Base-by-base conservation (phyloP, 2,797 vertebrate species). In the Protosalanx chinensis region DNA sequence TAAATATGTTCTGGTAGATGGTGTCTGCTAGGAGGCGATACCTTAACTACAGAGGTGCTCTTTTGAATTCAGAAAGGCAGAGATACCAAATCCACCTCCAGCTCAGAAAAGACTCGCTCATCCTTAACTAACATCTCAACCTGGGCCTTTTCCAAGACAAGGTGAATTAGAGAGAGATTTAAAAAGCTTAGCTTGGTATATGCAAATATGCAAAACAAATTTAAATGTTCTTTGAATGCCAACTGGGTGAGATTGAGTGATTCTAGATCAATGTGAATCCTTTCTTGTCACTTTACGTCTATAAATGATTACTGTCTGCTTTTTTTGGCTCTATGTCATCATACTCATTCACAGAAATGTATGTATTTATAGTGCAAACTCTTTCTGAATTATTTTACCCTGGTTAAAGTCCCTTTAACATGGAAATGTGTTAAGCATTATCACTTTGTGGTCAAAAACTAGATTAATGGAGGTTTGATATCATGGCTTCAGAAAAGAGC, bases 141-240 rank as follows among this genome's bases (percentile, higher is more conserved):
- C 69, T 78, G 70, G 58, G 62, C 33, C 64, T n/a, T 79, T 76
- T 81, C 18, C 70, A 71, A 59, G 12, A 72, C 41, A 33, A 53
- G 70, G 56, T 46, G 71, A 83, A 81, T 76, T 71, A 68, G 68
- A 46, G 41, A 68, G 70, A 41, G 49, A 81, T 74, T 84, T 80
- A 87, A 76, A 63, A 56, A 79, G 72, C 72, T 81, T 78, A 76
- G 41, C 60, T 37, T 37, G 16, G 20, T 6, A 29, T 7, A 29
- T 27, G 23, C 23, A 27, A 27, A 27, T 27, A 27, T 27, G 23
- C 23, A 27, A 27, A 27, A 27, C 23, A 27, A 27, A 27, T 27
- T 27, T 27, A 27, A 27, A 27, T 27, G 57, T 68, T 6, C 33
- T 65, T 30, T 16, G 33, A 10, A 51, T 66, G 71, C 35, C 67